Conservation (phyloP, 2,113 vertebrate species). For the Rana temporaria region DNA sequence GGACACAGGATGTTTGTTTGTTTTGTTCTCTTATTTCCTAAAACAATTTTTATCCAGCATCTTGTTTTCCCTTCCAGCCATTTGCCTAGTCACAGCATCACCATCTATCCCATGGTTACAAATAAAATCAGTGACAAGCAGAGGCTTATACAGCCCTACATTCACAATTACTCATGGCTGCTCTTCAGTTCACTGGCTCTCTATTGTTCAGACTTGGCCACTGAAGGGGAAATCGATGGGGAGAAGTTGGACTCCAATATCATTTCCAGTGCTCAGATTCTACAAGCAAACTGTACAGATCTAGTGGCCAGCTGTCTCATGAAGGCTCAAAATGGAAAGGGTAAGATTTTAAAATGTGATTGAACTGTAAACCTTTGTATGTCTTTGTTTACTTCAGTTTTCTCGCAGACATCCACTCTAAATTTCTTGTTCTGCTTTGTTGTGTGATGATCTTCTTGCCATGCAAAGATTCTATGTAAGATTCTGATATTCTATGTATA, state of each 20-base stretch:
- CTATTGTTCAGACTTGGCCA: slow-evolving; percentile 87
- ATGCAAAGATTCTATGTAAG: no score
- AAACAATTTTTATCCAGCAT: neutral
- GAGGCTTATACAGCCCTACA: slow-evolving; percentile 93
- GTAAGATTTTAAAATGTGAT: slow-evolving; percentile 63
- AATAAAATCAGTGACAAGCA: slow-evolving; percentile 92
- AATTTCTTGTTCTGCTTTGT: no score
- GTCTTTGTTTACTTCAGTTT: no score
- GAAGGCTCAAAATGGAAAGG: slow-evolving; percentile 91
- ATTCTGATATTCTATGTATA: no score
- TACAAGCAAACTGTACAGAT: slow-evolving; percentile 86
- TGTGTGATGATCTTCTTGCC: no score
- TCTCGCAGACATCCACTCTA: no score
- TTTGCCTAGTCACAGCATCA: slow-evolving; percentile 92
- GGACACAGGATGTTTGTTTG: no score
- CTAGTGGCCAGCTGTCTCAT: slow-evolving; percentile 91
- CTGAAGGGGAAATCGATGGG: slow-evolving; percentile 73
- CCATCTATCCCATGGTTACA: slow-evolving; percentile 92
- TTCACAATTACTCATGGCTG: slow-evolving; percentile 97
- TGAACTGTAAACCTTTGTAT: neutral
- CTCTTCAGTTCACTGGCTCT: slow-evolving; percentile 90
- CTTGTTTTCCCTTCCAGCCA: slow-evolving; percentile 75
- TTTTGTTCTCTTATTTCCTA: no score
- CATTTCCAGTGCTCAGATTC: slow-evolving; percentile 67
- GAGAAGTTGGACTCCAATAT: slow-evolving; percentile 70